These are phyloP conservation scores for Chromis chromis DNA, from an alignment of 2,797 vertebrate species.

Conservation along the genomic window DNA sequence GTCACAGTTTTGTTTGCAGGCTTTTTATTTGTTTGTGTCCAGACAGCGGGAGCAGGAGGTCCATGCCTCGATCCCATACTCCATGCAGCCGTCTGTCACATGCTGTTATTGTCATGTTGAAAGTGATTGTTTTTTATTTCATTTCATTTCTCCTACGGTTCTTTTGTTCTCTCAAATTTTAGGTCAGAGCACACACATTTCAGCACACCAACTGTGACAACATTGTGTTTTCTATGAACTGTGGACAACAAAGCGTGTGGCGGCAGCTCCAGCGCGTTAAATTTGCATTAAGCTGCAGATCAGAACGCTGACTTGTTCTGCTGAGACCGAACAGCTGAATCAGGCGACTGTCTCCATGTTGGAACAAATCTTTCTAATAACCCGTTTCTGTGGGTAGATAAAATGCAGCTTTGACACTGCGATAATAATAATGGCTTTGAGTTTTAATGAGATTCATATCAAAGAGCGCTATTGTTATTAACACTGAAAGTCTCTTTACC, in stretches of 20 bases:
- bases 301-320: slow-evolving; percentile 57
- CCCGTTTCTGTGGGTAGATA: slow-evolving; percentile 61
- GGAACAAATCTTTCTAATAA: slow-evolving; percentile 73
- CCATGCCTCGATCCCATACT: slow-evolving; percentile 58
- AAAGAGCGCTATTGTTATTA: slow-evolving; percentile 58
- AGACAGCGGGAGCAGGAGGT: slow-evolving; percentile 40
- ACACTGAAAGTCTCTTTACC: slow-evolving; percentile 41
- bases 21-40: slow-evolving; percentile 42
- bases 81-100: slow-evolving; percentile 47
- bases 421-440: slow-evolving; percentile 49
- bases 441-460: slow-evolving; percentile 73
- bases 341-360: slow-evolving; percentile 50
- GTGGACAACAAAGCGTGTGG: slow-evolving; percentile 48
- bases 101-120: slow-evolving; percentile 35
- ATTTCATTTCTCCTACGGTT: slow-evolving; percentile 20
- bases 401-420: slow-evolving; percentile 54
- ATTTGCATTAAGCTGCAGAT: slow-evolving; percentile 70
- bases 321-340: slow-evolving; percentile 54
- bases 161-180: slow-evolving; percentile 47
- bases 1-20: slow-evolving; percentile 31
- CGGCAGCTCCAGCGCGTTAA: slow-evolving; percentile 42
- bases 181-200: slow-evolving; percentile 58
- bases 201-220: slow-evolving; percentile 9
- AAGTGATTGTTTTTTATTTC: slow-evolving; percentile 23
- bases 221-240: slow-evolving; percentile 49